These are phyloP conservation scores for Halcyon leucocephala DNA, from an alignment of 2,797 vertebrate species.

Conservation along the genomic window DNA sequence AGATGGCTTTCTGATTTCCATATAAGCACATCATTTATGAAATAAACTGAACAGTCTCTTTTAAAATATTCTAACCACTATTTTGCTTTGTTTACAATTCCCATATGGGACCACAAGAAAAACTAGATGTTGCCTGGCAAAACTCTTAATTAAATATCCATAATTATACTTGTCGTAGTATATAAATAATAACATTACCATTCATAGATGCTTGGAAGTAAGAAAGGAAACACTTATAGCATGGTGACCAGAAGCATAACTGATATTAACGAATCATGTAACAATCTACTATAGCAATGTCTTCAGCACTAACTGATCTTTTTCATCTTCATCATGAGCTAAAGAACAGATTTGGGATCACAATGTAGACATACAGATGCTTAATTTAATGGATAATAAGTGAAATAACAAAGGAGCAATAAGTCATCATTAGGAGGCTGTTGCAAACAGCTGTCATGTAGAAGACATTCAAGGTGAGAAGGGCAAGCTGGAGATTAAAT, in stretches of 20 bases:
- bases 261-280: neutral
- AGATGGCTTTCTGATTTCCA: neutral
- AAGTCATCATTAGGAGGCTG: neutral
- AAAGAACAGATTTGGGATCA: neutral
- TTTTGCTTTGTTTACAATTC: neutral
- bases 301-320: neutral
- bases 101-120: neutral
- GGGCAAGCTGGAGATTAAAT: neutral
- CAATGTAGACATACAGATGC: neutral
- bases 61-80: neutral
- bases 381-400: neutral
- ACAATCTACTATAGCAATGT: neutral
- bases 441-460: neutral
- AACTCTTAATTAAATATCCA: neutral
- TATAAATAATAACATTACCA: neutral
- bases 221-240: neutral
- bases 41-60: neutral
- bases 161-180: neutral
- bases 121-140: neutral
- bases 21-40: neutral
- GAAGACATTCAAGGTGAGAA: neutral
- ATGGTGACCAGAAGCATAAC: neutral
- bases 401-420: neutral
- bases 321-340: neutral
- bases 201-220: neutral